A percentile compares a stretch with the other conserved stretches of the same genome.
phyloP scores from a whole-genome alignment of 1,140 invertebrate genomes.

The Cylas formicarius region DNA sequence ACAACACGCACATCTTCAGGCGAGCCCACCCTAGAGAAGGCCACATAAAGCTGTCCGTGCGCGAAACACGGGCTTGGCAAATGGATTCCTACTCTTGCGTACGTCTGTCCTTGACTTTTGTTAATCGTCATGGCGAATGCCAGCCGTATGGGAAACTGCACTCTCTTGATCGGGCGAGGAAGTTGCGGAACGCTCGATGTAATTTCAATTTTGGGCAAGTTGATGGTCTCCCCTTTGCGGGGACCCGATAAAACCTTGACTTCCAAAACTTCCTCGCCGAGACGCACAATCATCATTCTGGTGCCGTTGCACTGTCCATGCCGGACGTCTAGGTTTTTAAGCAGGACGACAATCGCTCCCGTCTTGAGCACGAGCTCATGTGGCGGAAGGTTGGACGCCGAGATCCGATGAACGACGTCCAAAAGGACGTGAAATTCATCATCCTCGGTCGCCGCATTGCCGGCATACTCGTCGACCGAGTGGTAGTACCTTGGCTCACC shows the following conservation, averaged over 20 bases:
- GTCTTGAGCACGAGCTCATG: neutral
- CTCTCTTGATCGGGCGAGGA: neutral
- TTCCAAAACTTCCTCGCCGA: neutral
- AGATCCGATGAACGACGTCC: neutral
- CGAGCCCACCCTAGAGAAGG: neutral
- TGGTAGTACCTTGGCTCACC: too few relatives aligned
- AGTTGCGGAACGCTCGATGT: neutral
- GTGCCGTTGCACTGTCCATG: slow-evolving; percentile 3
- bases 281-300: neutral
- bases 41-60: slow-evolving; percentile 34
- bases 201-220: neutral
- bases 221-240: neutral
- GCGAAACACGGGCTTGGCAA: slow-evolving; percentile 35
- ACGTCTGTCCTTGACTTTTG: slow-evolving; percentile 42
- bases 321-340: neutral
- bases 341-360: neutral
- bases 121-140: slow-evolving; percentile 28
- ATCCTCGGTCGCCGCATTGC: neutral
- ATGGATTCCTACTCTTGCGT: slow-evolving; percentile 30
- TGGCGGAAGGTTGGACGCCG: neutral
- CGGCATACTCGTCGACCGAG: neutral
- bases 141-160: slow-evolving; percentile 25
- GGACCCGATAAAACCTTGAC: neutral
- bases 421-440: neutral
- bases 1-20: neutral